Base-by-base conservation (phyloP, 2,888 invertebrate genomes). In the Heliconius hortense region DNA sequence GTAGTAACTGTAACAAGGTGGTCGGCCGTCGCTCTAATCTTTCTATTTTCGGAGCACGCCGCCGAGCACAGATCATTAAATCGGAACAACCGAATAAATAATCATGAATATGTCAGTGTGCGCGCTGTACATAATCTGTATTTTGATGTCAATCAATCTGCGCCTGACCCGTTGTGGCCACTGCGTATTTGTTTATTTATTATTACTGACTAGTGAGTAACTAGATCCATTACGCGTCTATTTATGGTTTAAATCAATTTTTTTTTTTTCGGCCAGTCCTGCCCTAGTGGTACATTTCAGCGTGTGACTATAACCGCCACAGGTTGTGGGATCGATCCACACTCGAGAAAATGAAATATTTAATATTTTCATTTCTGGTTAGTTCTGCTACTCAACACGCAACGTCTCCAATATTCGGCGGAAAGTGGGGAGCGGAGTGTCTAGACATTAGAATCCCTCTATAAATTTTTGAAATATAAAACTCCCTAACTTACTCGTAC, bases 1-100 rank as follows among this genome's bases (percentile, higher is more conserved):
- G 62, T 82, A 82, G 81, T 80, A 88, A 87, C 84, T 87, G 86
- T 88, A 86, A 86, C 89, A 85, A 89, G 89, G 88, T 86, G 82
- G 86, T 84, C 84, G 66, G 80, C 83, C 81, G 77, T 83, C 82
- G 80, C 80, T 84, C 84, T 87, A 87, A 87, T 88, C 86, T 85
- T 83, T 87, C 86, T 89, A 86, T 85, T 88, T 89, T 87, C 80
- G 86, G 86, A 80, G 75, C 80, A 81, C 66, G 53, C 67, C 60
- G 59, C 72, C 72, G 62, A 79, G 78, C 81, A 81, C 80, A 80
- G 82, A 79, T 82, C 82, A 85, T 85, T 86, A 84, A 86, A 84
- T 82, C 82, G 80, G 83, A 82, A 84, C 85, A 82, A 82, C 80
- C 79, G 83, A 84, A 86, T 87, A 87, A 87, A 86, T 85, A 86